Base-by-base conservation (phyloP, 2,888 invertebrate species). In the Phasia obesa region DNA sequence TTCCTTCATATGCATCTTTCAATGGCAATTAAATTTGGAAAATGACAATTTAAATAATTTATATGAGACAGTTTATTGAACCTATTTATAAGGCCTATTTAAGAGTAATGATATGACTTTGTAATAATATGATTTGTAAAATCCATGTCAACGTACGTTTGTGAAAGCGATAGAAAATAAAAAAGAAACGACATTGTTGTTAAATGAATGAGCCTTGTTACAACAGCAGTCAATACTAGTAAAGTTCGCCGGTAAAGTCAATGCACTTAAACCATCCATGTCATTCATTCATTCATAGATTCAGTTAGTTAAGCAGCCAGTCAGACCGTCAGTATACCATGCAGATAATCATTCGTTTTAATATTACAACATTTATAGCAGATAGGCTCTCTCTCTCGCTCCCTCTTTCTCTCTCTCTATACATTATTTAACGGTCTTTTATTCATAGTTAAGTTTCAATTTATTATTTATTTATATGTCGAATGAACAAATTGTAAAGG, bases 391-490 rank as follows among this genome's bases (percentile, higher is more conserved):
- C n/a, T n/a, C n/a, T n/a, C n/a, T n/a, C n/a, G n/a, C n/a, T n/a
- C n/a, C n/a, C n/a, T n/a, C n/a, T n/a, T n/a, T n/a, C n/a, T n/a
- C n/a, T n/a, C n/a, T n/a, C n/a, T 35, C 35, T 60, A 55, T 80
- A 49, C 47, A 62, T 35, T 69, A 74, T 81, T 81, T 64, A 78
- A 71, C 53, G 79, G 75, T 49, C 59, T 55, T 79, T 79, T 79
- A 83, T 83, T 75, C 75, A 70, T 21, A 70, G 82, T 83, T 78
- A 75, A 78, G 64, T 47, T 67, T 79, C 44, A 83, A 83, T 75
- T 83, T 79, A 83, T 83, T 83, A 75, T 79, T 82, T 78, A 82
- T 78, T 83, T 83, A 75, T 74, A 62, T 81, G 65, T 62, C 57
- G 73, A 74, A 64, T 21, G 55, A 75, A 74, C 51, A 17, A 70